Base-by-base conservation (phyloP, 2,113 vertebrate species). In the Andinoacara biseriatus region DNA sequence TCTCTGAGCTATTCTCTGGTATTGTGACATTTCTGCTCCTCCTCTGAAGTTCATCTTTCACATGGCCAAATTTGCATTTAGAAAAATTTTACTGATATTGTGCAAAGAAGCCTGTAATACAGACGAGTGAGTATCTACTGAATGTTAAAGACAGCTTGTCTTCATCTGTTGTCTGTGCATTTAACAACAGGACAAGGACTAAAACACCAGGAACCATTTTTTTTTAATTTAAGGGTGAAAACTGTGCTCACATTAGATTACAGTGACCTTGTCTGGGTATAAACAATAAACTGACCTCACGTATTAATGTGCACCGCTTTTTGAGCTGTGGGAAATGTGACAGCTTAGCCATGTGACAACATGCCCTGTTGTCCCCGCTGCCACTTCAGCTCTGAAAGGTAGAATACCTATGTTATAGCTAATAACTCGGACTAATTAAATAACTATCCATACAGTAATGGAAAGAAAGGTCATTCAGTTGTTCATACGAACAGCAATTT, bases 241-340 rank as follows among this genome's bases (percentile, higher is more conserved):
- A 31, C 46, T 52, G 65, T 26, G 0, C 26, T 52, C 65, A 31
- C 0, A 1, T 72, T 72, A 52, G 26, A 52, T 10, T 40, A 59
- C 60, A 81, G 49, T 52, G 72, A 83, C 83, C 82, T 82, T 82
- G 84, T 59, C 59, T 18, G n/a, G 75, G 76, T 35, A 20, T 22
- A 38, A 82, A 87, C 77, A 80, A 38, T 35, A 65, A 81, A 20
- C 56, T 78, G 79, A 78, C 78, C 84, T 74, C 29, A 72, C 61
- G 22, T 43, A 35, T 33, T 14, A 57, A 43, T 1, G 46, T 6
- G 2, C 78, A 72, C 29, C 56, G 59, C 17, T 60, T 80, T 69
- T 52, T 59, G 5, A 84, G 58, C 52, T 52, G 65, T 31, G 52
- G 17, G 10, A 72, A 69, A 10, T 58, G 61, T 72, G 81, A 83